phyloP scores from a whole-genome alignment of 2,113 vertebrate species.

The Oncorhynchus tshawytscha region DNA sequence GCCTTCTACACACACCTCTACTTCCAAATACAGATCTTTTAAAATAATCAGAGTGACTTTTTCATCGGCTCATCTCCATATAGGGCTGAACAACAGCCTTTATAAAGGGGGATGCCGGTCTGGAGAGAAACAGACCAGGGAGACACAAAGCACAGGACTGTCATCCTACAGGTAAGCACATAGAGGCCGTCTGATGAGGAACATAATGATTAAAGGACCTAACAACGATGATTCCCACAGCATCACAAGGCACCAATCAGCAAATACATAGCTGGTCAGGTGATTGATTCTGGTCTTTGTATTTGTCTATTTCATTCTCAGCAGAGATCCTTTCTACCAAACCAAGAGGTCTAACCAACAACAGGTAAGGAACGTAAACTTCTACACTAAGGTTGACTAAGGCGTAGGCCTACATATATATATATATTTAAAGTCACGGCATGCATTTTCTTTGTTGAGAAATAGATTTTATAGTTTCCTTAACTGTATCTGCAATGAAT shows the following conservation, averaged over 20 bases:
- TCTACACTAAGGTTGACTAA: neutral
- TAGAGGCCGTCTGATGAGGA: neutral
- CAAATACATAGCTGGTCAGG: neutral
- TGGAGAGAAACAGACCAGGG: neutral
- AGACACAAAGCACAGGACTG: neutral
- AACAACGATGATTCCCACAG: too few relatives aligned
- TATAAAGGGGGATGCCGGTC: neutral
- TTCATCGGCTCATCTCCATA: neutral
- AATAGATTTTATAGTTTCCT: too few relatives aligned
- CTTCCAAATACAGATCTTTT: neutral
- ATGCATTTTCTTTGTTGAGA: too few relatives aligned
- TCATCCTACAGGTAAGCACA: neutral
- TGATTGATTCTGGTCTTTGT: neutral
- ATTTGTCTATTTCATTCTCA: neutral
- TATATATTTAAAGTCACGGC: too few relatives aligned
- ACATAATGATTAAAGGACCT: neutral
- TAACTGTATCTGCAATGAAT: too few relatives aligned
- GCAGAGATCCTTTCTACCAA: neutral
- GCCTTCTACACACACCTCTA: neutral
- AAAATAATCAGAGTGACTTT: too few relatives aligned
- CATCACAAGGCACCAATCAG: neutral
- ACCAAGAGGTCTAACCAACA: neutral
- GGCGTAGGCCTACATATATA: too few relatives aligned
- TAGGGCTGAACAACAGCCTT: neutral
- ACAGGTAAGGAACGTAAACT: neutral